Percentiles rank a stretch among this genome's conserved stretches.
Evolutionary conservation across 2,113 vertebrate species (phyloP).

Genomic region (Donacobius atricapilla): DNA sequence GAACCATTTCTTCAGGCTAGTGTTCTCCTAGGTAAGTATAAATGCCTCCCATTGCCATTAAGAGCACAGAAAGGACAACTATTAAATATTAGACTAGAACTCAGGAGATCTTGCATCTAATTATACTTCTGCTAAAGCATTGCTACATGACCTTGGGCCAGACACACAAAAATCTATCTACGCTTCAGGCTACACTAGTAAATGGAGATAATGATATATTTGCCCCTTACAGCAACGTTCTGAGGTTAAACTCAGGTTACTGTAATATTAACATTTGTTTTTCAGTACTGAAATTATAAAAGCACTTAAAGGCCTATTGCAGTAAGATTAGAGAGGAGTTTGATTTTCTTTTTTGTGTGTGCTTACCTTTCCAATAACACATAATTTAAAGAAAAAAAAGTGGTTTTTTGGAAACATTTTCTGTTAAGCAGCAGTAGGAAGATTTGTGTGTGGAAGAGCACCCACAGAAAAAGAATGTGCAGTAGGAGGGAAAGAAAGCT

Average conservation of each 20-base stretch:
- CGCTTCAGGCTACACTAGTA: neutral
- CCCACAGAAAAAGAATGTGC: rapidly evolving
- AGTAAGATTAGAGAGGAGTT: neutral
- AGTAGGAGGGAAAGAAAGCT: neutral
- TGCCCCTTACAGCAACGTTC: neutral
- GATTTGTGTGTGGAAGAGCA: neutral
- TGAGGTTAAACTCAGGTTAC: conserved; percentile 41
- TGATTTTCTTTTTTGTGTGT: neutral
- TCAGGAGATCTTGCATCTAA: conserved; percentile 26
- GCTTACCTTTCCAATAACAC: neutral
- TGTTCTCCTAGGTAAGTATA: neutral
- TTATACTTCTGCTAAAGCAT: conserved; percentile 15
- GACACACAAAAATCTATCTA: neutral
- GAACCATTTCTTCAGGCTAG: neutral
- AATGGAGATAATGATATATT: conserved; percentile 31
- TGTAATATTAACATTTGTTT: conserved; percentile 47
- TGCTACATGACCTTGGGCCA: conserved; percentile 42
- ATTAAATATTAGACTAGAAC: conserved; percentile 37
- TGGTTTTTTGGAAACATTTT: neutral
- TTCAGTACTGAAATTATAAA: neutral
- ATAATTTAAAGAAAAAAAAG: neutral
- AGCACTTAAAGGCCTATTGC: neutral
- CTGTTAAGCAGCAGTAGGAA: neutral
- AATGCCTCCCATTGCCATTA: conserved; percentile 19
- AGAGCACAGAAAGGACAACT: neutral